Evolutionary conservation across 2,888 invertebrate genomes (phyloP).

Genomic region (Phalera bucephala): DNA sequence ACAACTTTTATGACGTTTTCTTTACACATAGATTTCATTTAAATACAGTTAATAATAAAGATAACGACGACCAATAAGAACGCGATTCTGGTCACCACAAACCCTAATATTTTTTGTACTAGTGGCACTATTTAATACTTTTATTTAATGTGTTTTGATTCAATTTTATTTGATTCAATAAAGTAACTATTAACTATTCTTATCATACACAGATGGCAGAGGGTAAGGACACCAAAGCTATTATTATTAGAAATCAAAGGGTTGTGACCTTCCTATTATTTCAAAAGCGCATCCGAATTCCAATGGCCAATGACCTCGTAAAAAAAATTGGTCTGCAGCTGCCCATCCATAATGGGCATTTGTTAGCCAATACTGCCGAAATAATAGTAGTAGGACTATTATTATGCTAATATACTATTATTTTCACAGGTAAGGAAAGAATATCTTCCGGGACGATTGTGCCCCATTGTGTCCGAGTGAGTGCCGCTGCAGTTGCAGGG

Average conservation of each 20-base stretch:
- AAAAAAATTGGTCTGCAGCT: constrained; percentile 58
- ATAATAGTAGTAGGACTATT: constrained; percentile 71
- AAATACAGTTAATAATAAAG: too few species aligned
- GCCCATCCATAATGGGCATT: constrained; percentile 63
- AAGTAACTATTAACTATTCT: too few species aligned
- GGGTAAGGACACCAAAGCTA: constrained; percentile 4
- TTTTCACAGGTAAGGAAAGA: constrained; percentile 67
- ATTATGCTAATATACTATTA: constrained; percentile 79
- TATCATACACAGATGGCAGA: too few species aligned
- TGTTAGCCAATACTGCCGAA: constrained; percentile 69
- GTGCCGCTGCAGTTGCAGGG: constrained; percentile 53
- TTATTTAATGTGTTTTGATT: too few species aligned
- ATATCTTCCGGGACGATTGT: constrained; percentile 61
- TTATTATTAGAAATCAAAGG: constrained; percentile 36
- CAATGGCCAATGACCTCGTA: constrained; percentile 70
- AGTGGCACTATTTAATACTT: too few species aligned
- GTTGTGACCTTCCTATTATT: constrained; percentile 54
- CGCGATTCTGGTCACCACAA: too few species aligned
- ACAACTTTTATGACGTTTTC: too few species aligned
- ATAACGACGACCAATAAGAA: too few species aligned
- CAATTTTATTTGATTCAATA: too few species aligned
- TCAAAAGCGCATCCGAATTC: constrained; percentile 54
- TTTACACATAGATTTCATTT: too few species aligned
- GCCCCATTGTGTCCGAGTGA: constrained; percentile 54
- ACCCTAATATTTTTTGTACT: too few species aligned